These are phyloP conservation scores for Lasiurus borealis DNA, from an alignment of 2,113 vertebrate species.

Conservation along the genomic window DNA sequence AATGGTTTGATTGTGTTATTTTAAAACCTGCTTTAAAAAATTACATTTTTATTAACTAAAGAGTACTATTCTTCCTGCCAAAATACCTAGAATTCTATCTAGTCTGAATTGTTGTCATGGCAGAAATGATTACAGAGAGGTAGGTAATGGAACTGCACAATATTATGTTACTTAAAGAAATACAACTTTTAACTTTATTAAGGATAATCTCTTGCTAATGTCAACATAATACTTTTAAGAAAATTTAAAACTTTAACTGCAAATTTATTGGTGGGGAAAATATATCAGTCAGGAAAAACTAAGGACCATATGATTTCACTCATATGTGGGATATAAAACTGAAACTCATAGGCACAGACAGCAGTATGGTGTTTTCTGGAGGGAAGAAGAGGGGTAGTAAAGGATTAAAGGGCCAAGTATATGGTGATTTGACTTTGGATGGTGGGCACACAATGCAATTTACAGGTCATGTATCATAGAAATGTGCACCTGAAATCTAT, in stretches of 20 bases:
- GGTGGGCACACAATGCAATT: background rate
- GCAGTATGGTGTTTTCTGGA: background rate
- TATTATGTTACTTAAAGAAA: conserved; percentile 7
- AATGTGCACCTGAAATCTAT: background rate
- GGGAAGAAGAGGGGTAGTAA: background rate
- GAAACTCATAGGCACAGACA: background rate
- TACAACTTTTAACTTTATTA: background rate
- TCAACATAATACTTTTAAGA: background rate
- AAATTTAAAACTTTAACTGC: background rate
- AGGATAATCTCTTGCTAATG: background rate
- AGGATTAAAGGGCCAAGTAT: background rate
- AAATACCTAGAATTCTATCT: background rate
- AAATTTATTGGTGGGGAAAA: background rate
- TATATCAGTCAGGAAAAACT: background rate
- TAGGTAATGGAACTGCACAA: background rate
- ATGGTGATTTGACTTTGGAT: background rate
- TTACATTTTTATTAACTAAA: background rate
- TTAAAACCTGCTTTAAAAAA: conserved; percentile 26
- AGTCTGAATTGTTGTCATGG: background rate
- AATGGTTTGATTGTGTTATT: background rate
- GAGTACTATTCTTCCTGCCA: background rate
- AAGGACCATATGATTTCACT: background rate
- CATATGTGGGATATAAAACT: background rate
- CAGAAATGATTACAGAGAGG: background rate
- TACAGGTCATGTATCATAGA: background rate